phyloP scores from a whole-genome alignment of 2,113 vertebrate genomes.

The Cephalopterus ornatus region DNA sequence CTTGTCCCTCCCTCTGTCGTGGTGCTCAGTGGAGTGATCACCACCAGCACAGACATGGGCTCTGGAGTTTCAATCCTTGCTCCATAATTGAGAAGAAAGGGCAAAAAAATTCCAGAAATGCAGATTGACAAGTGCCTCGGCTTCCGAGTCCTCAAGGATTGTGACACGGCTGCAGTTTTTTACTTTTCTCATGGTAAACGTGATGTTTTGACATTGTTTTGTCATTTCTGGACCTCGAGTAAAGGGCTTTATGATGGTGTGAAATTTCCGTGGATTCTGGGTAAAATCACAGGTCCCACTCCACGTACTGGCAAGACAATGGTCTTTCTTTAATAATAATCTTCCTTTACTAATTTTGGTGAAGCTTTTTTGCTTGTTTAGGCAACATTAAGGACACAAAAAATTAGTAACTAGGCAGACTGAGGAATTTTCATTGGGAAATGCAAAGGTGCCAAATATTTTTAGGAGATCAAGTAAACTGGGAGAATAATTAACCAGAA shows the following conservation, averaged over 20 bases:
- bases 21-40: not conserved
- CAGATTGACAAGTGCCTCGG: not conserved
- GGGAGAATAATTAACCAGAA: not conserved
- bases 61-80: not conserved
- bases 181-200: not conserved
- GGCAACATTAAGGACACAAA: not conserved
- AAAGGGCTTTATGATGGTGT: not conserved
- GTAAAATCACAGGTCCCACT: not conserved
- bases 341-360: not conserved
- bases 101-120: slow-evolving; percentile 3
- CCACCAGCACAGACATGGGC: not conserved
- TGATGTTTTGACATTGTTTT: not conserved
- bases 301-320: no score
- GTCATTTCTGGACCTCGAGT: not conserved
- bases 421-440: not conserved
- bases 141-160: not conserved
- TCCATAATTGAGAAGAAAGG: not conserved
- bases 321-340: not conserved
- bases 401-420: fast-evolving
- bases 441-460: not conserved
- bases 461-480: not conserved
- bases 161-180: not conserved
- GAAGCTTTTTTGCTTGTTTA: not conserved
- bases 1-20: not conserved
- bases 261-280: not conserved